Evolutionary conservation across 2,888 invertebrate species (phyloP).

Genomic region (Epirrita christyi): DNA sequence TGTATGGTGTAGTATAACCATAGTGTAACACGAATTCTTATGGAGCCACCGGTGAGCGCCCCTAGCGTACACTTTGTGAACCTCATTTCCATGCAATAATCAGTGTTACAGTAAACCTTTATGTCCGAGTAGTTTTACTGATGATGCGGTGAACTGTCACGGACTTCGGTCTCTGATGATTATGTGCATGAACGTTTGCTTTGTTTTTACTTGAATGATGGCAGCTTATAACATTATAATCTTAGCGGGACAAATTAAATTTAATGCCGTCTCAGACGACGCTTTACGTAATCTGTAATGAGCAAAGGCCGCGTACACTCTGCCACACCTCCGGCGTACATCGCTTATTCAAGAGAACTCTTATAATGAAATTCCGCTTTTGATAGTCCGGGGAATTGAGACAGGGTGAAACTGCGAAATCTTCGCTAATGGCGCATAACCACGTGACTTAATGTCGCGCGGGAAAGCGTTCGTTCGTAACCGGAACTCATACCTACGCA

Average conservation of each 20-base stretch:
- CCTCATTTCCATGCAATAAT: no score
- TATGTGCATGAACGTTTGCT: no score
- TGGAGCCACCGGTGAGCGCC: no score
- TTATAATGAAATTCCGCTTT: constrained; percentile 75
- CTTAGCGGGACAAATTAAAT: constrained; percentile 61
- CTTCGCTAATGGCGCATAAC: constrained; percentile 71
- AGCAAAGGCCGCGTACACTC: constrained; percentile 48
- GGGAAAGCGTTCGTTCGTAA: constrained; percentile 47
- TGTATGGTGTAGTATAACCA: no score
- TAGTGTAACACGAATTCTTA: no score
- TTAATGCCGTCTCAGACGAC: constrained; percentile 51
- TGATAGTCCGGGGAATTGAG: constrained; percentile 71
- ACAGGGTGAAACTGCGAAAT: constrained; percentile 71
- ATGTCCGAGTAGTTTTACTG: no score
- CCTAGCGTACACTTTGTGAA: no score
- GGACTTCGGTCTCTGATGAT: no score
- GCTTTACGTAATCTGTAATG: constrained; percentile 64
- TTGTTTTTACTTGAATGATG: constrained; percentile 46
- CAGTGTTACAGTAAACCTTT: no score
- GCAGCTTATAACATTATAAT: constrained; percentile 51
- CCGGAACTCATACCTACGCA: constrained; percentile 23
- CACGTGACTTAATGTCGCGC: constrained; percentile 63
- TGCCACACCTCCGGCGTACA: constrained; percentile 49
- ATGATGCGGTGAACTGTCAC: no score
- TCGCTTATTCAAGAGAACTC: constrained; percentile 68